Evolutionary conservation across 2,888 invertebrate species (phyloP).

Genomic region (Pseudoips prasinana): DNA sequence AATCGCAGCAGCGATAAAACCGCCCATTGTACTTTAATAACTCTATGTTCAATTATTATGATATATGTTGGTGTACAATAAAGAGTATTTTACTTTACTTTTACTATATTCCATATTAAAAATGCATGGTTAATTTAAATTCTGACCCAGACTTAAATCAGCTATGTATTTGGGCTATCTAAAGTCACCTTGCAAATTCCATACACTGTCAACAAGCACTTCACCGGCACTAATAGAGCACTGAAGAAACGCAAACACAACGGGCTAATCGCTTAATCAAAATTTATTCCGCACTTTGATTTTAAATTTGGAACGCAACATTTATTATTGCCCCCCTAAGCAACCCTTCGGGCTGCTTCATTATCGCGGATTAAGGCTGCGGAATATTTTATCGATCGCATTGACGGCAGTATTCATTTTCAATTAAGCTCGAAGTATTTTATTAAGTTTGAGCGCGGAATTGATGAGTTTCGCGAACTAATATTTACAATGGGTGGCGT

Average conservation of each 20-base stretch:
- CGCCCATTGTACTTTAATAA: too few relatives aligned
- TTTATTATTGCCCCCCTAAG: constrained; percentile 77
- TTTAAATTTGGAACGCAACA: constrained; percentile 81
- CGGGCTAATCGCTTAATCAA: constrained; percentile 81
- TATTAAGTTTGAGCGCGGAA: constrained; percentile 80
- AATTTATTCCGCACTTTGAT: constrained; percentile 82
- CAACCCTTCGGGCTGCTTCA: constrained; percentile 78
- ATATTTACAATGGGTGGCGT: constrained; percentile 78
- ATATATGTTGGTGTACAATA: too few relatives aligned
- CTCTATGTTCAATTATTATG: too few relatives aligned
- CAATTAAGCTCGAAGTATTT: constrained; percentile 82
- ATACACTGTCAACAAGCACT: constrained; percentile 31
- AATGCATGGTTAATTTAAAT: too few relatives aligned
- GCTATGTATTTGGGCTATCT: too few relatives aligned
- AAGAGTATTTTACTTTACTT: too few relatives aligned
- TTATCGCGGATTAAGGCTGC: constrained; percentile 81
- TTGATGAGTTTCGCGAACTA: constrained; percentile 82
- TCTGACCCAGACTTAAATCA: too few relatives aligned
- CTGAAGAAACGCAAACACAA: constrained; percentile 73
- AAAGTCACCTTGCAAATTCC: too few relatives aligned
- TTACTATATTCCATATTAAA: too few relatives aligned
- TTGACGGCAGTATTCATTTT: constrained; percentile 79
- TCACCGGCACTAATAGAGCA: constrained; percentile 51
- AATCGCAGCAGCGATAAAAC: too few relatives aligned
- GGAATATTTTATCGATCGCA: constrained; percentile 81